Evolutionary conservation across 1,140 invertebrate species (phyloP).

Genomic region (Lepeophtheirus salmonis): DNA sequence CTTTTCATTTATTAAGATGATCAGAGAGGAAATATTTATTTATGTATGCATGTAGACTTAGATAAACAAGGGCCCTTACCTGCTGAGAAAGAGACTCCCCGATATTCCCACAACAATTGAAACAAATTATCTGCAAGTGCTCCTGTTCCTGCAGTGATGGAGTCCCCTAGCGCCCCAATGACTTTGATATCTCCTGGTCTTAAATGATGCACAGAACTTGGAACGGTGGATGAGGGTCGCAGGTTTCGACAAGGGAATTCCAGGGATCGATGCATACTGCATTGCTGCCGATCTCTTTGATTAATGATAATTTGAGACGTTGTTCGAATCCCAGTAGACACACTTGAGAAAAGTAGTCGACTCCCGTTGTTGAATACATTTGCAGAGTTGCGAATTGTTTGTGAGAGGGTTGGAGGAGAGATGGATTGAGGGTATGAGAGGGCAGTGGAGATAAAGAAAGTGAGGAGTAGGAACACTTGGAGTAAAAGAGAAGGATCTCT

Average conservation of each 20-base stretch:
- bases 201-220: slow-evolving; percentile 37
- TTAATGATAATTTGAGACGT: too few relatives aligned
- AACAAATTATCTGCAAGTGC: slow-evolving; percentile 48
- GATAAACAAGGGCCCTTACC: slow-evolving; percentile 33
- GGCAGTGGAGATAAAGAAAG: too few relatives aligned
- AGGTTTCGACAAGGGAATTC: not conserved
- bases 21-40: not conserved
- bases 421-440: too few relatives aligned
- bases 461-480: too few relatives aligned
- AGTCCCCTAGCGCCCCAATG: slow-evolving; percentile 56
- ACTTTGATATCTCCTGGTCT: slow-evolving; percentile 55
- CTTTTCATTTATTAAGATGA: not conserved
- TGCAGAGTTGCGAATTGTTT: too few relatives aligned
- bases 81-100: slow-evolving; percentile 54
- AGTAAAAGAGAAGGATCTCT: too few relatives aligned
- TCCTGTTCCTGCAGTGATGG: slow-evolving; percentile 51
- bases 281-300: not conserved
- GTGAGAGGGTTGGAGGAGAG: too few relatives aligned
- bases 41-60: not conserved
- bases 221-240: slow-evolving; percentile 22
- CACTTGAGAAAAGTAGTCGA: too few relatives aligned
- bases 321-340: too few relatives aligned
- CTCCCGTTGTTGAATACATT: too few relatives aligned
- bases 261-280: not conserved
- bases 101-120: slow-evolving; percentile 49